Conservation (phyloP, 2,113 vertebrate genomes). For the Epinephelus fuscoguttatus region DNA sequence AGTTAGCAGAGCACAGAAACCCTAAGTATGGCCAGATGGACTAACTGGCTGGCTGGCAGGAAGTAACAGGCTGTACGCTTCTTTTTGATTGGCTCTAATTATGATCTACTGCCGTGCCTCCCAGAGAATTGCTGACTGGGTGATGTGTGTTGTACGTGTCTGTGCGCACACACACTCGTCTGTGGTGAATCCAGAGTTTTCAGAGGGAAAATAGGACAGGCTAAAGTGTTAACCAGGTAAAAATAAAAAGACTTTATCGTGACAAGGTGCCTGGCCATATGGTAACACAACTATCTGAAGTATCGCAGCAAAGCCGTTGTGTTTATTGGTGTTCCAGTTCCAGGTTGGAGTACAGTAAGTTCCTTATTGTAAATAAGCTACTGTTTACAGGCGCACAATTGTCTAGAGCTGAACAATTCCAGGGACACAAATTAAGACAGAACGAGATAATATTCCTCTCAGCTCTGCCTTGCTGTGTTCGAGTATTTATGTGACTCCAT, state of each 20-base stretch:
- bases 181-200: slow-evolving; percentile 51
- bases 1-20: slow-evolving; percentile 67
- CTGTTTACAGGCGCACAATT: slow-evolving; percentile 20
- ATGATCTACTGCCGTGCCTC: slow-evolving; percentile 74
- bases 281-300: slow-evolving; percentile 1
- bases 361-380: slow-evolving; percentile 7
- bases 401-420: slow-evolving; percentile 19
- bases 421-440: slow-evolving; percentile 19
- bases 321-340: background rate
- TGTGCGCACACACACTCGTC: background rate
- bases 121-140: slow-evolving; percentile 72
- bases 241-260: slow-evolving; percentile 14
- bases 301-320: background rate
- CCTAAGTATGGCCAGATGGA: slow-evolving; percentile 75
- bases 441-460: background rate
- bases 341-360: background rate
- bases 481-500: background rate
- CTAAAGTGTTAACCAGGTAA: slow-evolving; percentile 25
- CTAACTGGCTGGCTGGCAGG: slow-evolving; percentile 70
- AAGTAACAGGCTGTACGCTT: slow-evolving; percentile 74
- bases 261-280: slow-evolving; percentile 15
- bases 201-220: slow-evolving; percentile 37
- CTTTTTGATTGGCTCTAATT: slow-evolving; percentile 82
- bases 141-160: slow-evolving; percentile 41
- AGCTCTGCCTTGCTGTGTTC: background rate